Evolutionary conservation across 2,888 invertebrate species (phyloP), one percentile per base, ranked within the genome.

Genomic region (Linyphia triangularis): DNA sequence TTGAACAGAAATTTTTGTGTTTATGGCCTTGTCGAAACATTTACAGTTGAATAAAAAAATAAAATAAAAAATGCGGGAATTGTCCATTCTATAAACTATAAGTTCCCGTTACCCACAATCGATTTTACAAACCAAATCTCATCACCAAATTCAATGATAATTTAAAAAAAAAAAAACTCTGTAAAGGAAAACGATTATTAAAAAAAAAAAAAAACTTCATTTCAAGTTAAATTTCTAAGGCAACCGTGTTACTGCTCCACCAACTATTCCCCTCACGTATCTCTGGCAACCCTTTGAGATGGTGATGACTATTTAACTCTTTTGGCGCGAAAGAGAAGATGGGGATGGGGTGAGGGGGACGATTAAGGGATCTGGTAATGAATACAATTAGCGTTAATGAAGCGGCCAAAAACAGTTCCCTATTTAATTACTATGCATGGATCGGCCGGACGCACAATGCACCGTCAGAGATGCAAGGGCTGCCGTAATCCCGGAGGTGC

Each of bases 361-460:
- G 86, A 88, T 88, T 88, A 88, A 51, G 81, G 81, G 81, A 73
- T 81, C 81, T 79, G 81, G 86, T 88, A 88, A 88, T 88, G 86
- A 88, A 88, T 88, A 88, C 86, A 88, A 81, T 88, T 88, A 88
- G 81, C 86, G 86, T 88, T 88, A 88, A 88, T 88, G 86, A 88
- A 81, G 86, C 81, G 78, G 73, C 86, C 86, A 88, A 88, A 88
- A 88, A 88, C 86, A 88, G 86, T 88, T 75, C 65, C 86, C 86
- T 72, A 88, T 88, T 88, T 88, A 88, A 88, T 88, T 88, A 88
- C 86, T 88, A 88, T 82, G 86, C 86, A 88, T 88, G 86, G 75
- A 73, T 88, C 75, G 75, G 81, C 75, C 81, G 81, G 81, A 88
- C 72, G 33, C 81, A 72, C 85, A 85, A 78, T 85, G 70, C 78